Evolutionary conservation across 2,113 vertebrate species (phyloP).

Genomic region (Periophthalmodon schlosseri): DNA sequence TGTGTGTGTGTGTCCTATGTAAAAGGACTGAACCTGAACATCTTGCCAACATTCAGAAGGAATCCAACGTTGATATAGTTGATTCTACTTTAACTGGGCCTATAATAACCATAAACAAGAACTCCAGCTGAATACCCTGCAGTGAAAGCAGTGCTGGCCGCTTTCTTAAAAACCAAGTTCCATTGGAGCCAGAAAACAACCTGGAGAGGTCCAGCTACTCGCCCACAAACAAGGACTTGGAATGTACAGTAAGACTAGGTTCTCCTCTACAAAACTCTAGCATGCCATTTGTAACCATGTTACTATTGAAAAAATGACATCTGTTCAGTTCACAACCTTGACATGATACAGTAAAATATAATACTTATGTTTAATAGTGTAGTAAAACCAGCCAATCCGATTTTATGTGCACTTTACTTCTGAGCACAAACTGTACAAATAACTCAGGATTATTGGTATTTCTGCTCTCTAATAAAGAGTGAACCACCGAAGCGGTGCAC

Average conservation of each 20-base stretch:
- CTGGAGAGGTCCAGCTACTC: no score
- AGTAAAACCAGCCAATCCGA: background rate
- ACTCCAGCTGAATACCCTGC: background rate
- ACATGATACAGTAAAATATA: background rate
- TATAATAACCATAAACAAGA: background rate
- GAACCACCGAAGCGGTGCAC: slow-evolving; percentile 7
- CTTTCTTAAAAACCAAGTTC: no score
- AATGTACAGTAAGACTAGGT: background rate
- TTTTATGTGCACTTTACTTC: slow-evolving; percentile 21
- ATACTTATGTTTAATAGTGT: background rate
- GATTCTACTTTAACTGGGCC: background rate
- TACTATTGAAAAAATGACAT: background rate
- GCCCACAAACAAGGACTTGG: background rate
- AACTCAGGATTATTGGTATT: slow-evolving; percentile 25
- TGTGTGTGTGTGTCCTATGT: no score
- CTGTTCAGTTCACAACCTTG: background rate
- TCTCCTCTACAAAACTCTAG: background rate
- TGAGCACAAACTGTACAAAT: slow-evolving; percentile 24
- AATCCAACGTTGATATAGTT: background rate
- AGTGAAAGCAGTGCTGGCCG: no score
- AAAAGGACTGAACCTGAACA: background rate
- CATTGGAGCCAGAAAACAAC: background rate
- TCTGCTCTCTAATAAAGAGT: slow-evolving; percentile 25
- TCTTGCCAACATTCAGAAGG: background rate
- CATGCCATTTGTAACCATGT: background rate